Conservation (phyloP, 2,113 vertebrate species). For the Actenoides lindsayi region DNA sequence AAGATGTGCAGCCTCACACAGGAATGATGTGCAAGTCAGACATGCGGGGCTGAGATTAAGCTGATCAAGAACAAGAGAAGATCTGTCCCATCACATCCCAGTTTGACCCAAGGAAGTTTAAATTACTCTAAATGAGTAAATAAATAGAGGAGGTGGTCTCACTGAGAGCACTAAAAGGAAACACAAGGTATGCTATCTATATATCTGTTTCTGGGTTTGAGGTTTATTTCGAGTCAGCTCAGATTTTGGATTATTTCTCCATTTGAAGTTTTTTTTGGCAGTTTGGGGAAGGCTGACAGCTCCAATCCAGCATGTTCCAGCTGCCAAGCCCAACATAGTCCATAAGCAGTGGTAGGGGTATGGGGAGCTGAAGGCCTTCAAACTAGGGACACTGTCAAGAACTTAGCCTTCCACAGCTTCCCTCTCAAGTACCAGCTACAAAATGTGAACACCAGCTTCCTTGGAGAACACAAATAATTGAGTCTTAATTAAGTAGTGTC, state of each 20-base stretch:
- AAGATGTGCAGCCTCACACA: neutral
- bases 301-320: neutral
- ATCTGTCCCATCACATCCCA: neutral
- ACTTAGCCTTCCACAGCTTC: neutral
- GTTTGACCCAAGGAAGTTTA: neutral
- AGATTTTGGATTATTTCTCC: neutral
- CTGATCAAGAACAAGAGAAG: neutral
- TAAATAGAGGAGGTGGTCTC: neutral
- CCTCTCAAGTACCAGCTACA: neutral
- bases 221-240: neutral
- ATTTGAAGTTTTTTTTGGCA: neutral
- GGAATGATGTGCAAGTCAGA: neutral
- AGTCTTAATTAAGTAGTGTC: slow-evolving; percentile 45
- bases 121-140: neutral
- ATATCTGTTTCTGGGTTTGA: neutral
- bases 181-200: neutral
- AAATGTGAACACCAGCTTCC: slow-evolving; percentile 17
- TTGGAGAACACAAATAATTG: slow-evolving; percentile 24
- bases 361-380: neutral
- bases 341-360: neutral
- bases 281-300: neutral
- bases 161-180: neutral
- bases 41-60: neutral
- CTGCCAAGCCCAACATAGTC: accelerated
- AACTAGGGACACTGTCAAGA: neutral